Percentiles rank a stretch among this genome's conserved stretches.
phyloP scores from a whole-genome alignment of 2,113 vertebrate species.

The Prunella fulvescens region DNA sequence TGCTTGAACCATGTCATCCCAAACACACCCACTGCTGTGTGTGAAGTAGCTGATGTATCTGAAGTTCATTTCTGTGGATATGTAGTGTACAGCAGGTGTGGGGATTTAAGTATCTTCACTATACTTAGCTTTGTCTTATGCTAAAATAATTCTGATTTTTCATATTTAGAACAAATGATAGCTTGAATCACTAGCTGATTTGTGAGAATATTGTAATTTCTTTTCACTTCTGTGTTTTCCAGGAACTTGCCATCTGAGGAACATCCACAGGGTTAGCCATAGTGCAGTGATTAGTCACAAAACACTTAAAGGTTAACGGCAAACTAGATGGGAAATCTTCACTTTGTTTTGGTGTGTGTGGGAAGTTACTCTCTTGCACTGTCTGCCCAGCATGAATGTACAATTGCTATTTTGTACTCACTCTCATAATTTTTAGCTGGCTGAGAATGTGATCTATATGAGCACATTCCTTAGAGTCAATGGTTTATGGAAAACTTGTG shows the following conservation, averaged over 20 bases:
- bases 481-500: not conserved
- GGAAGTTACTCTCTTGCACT: not conserved
- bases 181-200: not conserved
- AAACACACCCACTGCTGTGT: not conserved
- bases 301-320: slow-evolving; percentile 4
- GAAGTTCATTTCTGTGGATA: not conserved
- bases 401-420: not conserved
- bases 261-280: not conserved
- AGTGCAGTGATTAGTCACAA: not conserved
- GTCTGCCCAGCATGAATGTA: not conserved
- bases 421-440: not conserved
- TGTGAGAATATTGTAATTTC: not conserved
- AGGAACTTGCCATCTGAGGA: not conserved
- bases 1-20: not conserved
- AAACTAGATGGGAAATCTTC: not conserved
- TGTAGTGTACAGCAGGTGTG: not conserved
- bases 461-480: not conserved
- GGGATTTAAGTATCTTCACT: not conserved
- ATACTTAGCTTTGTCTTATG: not conserved
- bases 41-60: not conserved
- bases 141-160: not conserved
- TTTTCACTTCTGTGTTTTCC: not conserved
- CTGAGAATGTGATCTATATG: not conserved
- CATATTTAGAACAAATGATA: not conserved
- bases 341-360: not conserved